Conservation (phyloP, 2,888 invertebrate genomes). For the Thecophora atra region DNA sequence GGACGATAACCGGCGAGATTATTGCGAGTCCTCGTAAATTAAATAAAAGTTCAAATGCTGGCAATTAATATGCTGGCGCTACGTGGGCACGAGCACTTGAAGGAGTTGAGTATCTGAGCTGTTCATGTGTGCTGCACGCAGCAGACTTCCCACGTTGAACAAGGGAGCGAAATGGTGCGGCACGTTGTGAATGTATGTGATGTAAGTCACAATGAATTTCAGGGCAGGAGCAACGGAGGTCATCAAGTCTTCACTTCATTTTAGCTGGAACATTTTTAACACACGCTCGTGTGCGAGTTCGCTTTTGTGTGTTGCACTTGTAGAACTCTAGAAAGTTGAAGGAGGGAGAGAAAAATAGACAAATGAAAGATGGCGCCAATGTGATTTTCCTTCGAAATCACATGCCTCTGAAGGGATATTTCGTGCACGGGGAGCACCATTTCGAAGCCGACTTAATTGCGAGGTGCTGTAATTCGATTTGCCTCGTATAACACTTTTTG, state of each 20-base stretch:
- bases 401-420: background rate
- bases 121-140: slow-evolving; percentile 52
- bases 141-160: slow-evolving; percentile 2
- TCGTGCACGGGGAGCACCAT: background rate
- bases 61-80: slow-evolving; percentile 57
- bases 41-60: slow-evolving; percentile 64
- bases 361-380: slow-evolving; percentile 34
- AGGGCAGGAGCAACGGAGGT: background rate
- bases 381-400: background rate
- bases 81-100: too few species aligned
- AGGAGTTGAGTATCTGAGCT: slow-evolving; percentile 51
- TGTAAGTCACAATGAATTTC: background rate
- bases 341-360: background rate
- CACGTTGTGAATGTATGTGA: slow-evolving; percentile 24
- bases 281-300: slow-evolving; percentile 47
- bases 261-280: slow-evolving; percentile 45
- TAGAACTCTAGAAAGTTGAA: slow-evolving; percentile 42
- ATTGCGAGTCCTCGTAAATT: slow-evolving; percentile 59
- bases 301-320: slow-evolving; percentile 52
- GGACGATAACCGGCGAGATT: slow-evolving; percentile 38
- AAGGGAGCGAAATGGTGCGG: slow-evolving; percentile 2
- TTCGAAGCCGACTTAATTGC: slow-evolving; percentile 1
- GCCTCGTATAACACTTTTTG: background rate
- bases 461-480: background rate
- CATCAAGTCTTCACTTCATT: slow-evolving; percentile 41